These are phyloP conservation scores for Ramphastos sulfuratus DNA, from an alignment of 2,113 vertebrate genomes.

Conservation along the genomic window DNA sequence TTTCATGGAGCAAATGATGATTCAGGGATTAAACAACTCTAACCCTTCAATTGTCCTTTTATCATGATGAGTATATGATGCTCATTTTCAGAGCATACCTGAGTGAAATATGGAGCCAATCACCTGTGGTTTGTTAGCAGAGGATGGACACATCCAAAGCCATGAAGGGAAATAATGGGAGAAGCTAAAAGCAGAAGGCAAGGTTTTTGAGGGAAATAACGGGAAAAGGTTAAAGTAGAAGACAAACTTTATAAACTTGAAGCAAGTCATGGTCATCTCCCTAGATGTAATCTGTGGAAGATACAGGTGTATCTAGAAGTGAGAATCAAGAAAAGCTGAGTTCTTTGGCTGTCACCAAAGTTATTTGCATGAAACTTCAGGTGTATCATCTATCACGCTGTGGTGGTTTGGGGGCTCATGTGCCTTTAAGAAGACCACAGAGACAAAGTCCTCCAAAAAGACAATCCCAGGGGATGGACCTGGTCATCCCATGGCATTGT, in stretches of 20 bases:
- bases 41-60: not conserved
- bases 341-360: not conserved
- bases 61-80: accelerated
- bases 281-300: not conserved
- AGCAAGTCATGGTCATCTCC: not conserved
- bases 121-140: not conserved
- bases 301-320: not conserved
- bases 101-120: not conserved
- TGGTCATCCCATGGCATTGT: too few relatives aligned
- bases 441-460: too few relatives aligned
- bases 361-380: not conserved
- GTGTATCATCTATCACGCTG: not conserved
- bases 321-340: not conserved
- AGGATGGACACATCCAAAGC: not conserved
- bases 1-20: not conserved
- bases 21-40: not conserved
- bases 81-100: not conserved
- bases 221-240: not conserved
- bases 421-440: too few relatives aligned
- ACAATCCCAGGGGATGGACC: too few relatives aligned
- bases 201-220: not conserved
- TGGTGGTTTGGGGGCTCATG: too few relatives aligned
- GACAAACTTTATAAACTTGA: not conserved
- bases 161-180: not conserved
- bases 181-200: not conserved